Evolutionary conservation across 2,888 invertebrate genomes (phyloP).

Genomic region (Eristalinus sepulchralis): DNA sequence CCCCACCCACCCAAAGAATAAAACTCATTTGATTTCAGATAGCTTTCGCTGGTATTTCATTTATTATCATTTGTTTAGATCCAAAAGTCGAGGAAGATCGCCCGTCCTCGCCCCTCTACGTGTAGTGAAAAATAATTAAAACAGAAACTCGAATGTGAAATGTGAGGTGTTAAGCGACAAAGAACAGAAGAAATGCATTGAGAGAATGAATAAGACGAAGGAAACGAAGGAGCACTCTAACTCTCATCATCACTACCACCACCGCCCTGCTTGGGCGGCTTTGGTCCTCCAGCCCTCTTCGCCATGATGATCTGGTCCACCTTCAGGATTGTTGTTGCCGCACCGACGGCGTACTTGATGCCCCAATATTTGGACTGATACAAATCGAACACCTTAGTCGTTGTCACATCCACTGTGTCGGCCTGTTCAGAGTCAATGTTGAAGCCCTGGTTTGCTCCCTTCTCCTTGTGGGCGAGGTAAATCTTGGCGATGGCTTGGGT

Average conservation of each 20-base stretch:
- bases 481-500: conserved; percentile 94
- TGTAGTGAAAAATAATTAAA: conserved; percentile 45
- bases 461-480: conserved; percentile 95
- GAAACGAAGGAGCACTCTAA: conserved; percentile 77
- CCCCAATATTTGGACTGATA: conserved; percentile 95
- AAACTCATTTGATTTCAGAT: background rate
- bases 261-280: conserved; percentile 86
- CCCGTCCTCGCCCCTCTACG: background rate
- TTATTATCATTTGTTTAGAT: conserved; percentile 32
- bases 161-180: conserved; percentile 41
- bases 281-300: conserved; percentile 97
- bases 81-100: background rate
- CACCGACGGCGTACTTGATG: conserved; percentile 96
- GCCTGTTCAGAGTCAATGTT: conserved; percentile 91
- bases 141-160: conserved; percentile 42
- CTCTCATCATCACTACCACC: conserved; percentile 88
- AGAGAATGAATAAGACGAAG: conserved; percentile 4
- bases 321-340: conserved; percentile 94
- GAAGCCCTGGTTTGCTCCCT: conserved; percentile 90
- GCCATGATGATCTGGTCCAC: conserved; percentile 99
- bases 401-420: conserved; percentile 87
- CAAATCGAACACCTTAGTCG: conserved; percentile 91
- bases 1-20: background rate
- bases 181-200: conserved; percentile 50
- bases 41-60: conserved; percentile 19